phyloP scores from a whole-genome alignment of 2,888 invertebrate species.

The Lasiommata megera region DNA sequence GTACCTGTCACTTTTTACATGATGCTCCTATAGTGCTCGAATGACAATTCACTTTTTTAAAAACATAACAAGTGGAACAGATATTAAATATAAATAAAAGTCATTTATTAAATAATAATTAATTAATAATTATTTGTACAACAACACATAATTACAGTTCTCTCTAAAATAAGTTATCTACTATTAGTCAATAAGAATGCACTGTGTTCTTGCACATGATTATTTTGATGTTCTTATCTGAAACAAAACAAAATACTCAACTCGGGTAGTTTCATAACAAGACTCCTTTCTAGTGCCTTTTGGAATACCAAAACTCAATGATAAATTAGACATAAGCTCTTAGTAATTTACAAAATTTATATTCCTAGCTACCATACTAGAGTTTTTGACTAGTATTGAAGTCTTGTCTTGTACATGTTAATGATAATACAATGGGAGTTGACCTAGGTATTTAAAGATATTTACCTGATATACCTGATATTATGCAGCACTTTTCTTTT shows the following conservation, averaged over 20 bases:
- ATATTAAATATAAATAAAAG: slow-evolving; percentile 33
- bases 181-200: slow-evolving; percentile 40
- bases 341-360: no score
- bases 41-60: no score
- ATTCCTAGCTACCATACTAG: no score
- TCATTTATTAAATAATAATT: slow-evolving; percentile 45
- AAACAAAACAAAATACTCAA: slow-evolving; percentile 38
- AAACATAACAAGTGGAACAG: not conserved
- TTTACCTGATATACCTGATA: slow-evolving; percentile 46
- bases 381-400: no score
- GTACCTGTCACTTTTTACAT: no score
- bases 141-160: slow-evolving; percentile 58
- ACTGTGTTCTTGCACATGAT: slow-evolving; percentile 46
- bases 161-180: slow-evolving; percentile 59
- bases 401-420: no score
- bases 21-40: no score
- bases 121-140: slow-evolving; percentile 62
- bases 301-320: no score
- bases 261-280: no score
- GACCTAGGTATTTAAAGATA: not conserved
- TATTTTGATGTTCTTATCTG: slow-evolving; percentile 55
- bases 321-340: no score
- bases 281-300: no score
- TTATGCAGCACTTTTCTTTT: slow-evolving; percentile 52
- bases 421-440: no score